Conservation (phyloP, 2,797 vertebrate species). For the Mormyrus hasselquistii region DNA sequence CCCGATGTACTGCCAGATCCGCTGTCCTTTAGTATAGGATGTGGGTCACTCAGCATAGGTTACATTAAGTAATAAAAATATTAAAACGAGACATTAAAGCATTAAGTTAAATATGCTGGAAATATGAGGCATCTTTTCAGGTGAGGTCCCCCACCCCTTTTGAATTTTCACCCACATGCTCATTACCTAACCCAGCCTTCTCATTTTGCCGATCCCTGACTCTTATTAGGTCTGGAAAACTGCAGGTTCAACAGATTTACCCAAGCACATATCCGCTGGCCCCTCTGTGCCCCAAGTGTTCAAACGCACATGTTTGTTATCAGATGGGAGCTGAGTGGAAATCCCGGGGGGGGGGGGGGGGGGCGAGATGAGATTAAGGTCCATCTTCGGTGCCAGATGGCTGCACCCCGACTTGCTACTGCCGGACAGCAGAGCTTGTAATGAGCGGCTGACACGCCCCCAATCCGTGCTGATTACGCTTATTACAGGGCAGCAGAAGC, state of each 20-base stretch:
- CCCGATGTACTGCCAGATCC: neutral
- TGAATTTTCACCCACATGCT: neutral
- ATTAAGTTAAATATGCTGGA: neutral
- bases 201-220: neutral
- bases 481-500: slow-evolving; percentile 30
- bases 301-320: slow-evolving; percentile 31
- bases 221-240: neutral
- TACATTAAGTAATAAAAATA: neutral
- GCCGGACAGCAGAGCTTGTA: slow-evolving; percentile 35
- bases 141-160: neutral
- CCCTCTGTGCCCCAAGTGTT: neutral
- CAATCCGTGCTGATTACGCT: slow-evolving; percentile 47
- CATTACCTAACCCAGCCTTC: neutral
- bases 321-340: slow-evolving; percentile 34
- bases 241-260: neutral
- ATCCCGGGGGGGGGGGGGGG: slow-evolving; percentile 20
- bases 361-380: slow-evolving; percentile 34
- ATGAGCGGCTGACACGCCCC: slow-evolving; percentile 45
- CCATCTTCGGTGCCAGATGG: slow-evolving; percentile 35
- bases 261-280: neutral
- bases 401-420: slow-evolving; percentile 25
- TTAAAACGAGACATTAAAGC: neutral
- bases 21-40: neutral
- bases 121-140: neutral
- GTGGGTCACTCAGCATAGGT: neutral